phyloP scores from a whole-genome alignment of 1,140 invertebrate genomes.

The Bilobella aurantiaca region DNA sequence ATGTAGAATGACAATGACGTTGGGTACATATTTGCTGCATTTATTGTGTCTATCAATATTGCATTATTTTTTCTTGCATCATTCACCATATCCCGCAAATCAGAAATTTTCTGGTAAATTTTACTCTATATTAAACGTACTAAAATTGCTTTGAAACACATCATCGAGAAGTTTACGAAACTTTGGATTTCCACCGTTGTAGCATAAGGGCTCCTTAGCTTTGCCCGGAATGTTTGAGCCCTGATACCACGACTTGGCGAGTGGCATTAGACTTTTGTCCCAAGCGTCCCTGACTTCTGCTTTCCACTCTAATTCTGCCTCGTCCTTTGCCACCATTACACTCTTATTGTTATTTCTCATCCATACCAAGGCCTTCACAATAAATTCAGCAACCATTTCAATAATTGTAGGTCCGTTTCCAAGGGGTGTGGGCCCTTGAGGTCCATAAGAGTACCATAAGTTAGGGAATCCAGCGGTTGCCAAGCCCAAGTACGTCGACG shows the following conservation, averaged over 20 bases:
- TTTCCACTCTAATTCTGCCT: not conserved
- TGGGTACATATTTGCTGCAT: too few species aligned
- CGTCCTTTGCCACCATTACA: not conserved
- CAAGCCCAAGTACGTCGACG: conserved; percentile 2
- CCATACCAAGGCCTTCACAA: not conserved
- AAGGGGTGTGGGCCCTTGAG: not conserved
- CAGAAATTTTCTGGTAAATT: too few species aligned
- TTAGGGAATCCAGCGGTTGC: conserved; percentile 6
- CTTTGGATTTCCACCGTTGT: not conserved
- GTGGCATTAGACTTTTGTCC: not conserved
- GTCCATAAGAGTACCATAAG: not conserved
- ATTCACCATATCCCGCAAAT: too few species aligned
- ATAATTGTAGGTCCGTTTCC: not conserved
- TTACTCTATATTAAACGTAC: too few species aligned
- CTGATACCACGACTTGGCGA: not conserved
- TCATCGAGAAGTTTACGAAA: not conserved
- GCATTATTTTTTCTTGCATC: too few species aligned
- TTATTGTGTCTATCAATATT: too few species aligned
- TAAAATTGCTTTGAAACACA: too few species aligned
- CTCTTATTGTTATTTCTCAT: not conserved
- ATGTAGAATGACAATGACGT: too few species aligned
- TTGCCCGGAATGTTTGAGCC: not conserved
- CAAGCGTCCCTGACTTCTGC: not conserved
- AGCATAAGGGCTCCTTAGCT: not conserved
- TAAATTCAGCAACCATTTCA: not conserved